Evolutionary conservation across 2,113 vertebrate species (phyloP).

Genomic region (Coryphaenoides rupestris): DNA sequence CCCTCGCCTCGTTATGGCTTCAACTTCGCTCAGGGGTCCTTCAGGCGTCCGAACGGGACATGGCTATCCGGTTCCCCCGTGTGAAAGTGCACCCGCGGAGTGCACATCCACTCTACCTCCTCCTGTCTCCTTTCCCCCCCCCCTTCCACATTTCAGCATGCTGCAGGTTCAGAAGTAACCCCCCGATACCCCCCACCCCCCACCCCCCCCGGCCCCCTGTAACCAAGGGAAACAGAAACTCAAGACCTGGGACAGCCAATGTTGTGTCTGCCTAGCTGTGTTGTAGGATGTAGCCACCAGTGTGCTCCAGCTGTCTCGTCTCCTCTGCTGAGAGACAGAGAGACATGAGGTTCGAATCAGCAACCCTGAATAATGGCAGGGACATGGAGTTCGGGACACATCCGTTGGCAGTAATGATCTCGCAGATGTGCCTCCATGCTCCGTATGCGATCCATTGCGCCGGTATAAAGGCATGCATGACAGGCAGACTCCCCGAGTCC

Average conservation of each 20-base stretch:
- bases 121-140: not conserved
- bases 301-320: constrained; percentile 16
- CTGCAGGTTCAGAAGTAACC: constrained; percentile 3
- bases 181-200: constrained; percentile 1
- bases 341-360: constrained; percentile 57
- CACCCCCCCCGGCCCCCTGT: not conserved
- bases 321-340: constrained; percentile 12
- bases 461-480: no score
- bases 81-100: constrained; percentile 6
- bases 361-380: constrained; percentile 38
- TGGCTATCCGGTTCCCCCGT: constrained; percentile 23
- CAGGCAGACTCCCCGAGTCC: no score
- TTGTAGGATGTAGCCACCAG: not conserved
- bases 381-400: constrained; percentile 45
- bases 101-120: constrained; percentile 14
- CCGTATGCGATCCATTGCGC: no score
- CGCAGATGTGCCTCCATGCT: constrained; percentile 44
- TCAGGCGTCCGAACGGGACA: constrained; percentile 28
- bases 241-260: not conserved
- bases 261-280: not conserved
- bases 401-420: constrained; percentile 43
- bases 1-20: constrained; percentile 23
- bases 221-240: not conserved
- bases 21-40: constrained; percentile 19
- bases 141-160: constrained; percentile 17